Percentiles rank a stretch among this genome's conserved stretches.
These are phyloP conservation scores for Iselma pallidipennis DNA, from an alignment of 2,888 invertebrate genomes.

Conservation along the genomic window DNA sequence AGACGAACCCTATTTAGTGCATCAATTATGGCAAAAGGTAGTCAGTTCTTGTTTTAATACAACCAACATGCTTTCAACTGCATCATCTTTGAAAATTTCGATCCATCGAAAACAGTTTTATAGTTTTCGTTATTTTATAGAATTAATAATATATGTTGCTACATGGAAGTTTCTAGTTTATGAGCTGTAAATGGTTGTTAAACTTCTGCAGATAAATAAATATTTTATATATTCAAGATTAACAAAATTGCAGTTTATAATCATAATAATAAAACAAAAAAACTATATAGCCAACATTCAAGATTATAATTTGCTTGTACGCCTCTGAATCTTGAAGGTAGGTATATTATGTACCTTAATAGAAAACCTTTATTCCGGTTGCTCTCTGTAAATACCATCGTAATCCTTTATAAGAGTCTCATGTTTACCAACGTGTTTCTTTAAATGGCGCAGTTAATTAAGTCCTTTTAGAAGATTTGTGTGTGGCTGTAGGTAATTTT, in stretches of 20 bases:
- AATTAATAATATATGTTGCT: no score
- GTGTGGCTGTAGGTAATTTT: slow-evolving; percentile 6
- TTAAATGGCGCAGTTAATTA: slow-evolving; percentile 24
- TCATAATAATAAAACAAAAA: no score
- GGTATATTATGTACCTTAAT: background rate
- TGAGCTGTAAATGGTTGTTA: no score
- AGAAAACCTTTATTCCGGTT: background rate
- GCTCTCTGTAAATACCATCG: background rate
- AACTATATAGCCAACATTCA: no score
- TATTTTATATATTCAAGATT: no score
- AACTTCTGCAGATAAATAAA: no score
- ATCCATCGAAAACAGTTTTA: no score
- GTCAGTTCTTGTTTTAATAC: no score
- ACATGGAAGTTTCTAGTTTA: no score
- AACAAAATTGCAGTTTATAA: no score
- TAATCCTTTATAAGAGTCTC: background rate
- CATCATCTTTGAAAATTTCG: no score
- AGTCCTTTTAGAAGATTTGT: slow-evolving; percentile 15
- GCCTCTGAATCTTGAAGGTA: background rate
- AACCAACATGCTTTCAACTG: background rate
- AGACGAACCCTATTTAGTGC: background rate
- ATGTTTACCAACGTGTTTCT: slow-evolving; percentile 22
- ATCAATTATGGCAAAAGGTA: background rate
- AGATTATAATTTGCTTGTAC: background rate
- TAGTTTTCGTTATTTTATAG: no score